Evolutionary conservation across 2,888 invertebrate genomes (phyloP), one percentile per base, ranked within the genome.

Genomic region (Adelognathus sp.): DNA sequence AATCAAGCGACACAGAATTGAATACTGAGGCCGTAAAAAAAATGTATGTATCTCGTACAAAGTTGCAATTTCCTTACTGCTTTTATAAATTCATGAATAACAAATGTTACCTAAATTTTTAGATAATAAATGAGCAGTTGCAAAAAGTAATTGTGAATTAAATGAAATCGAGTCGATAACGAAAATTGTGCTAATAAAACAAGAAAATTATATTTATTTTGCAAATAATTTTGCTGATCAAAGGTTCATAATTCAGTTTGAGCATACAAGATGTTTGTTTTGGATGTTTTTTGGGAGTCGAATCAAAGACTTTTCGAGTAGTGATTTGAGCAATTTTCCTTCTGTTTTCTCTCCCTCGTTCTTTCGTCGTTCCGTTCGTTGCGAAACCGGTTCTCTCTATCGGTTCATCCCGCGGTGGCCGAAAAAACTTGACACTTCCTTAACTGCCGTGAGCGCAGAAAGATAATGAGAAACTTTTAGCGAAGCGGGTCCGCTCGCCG

Each of bases 401-500:
- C 63, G 50, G 46, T 18, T 21, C 14, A 39, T 52, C 18, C n/a
- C n/a, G n/a, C 21, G 33, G 46, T 11, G 7, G 33, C 9, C 9
- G 63, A 79, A 86, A 87, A 83, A 85, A 86, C 79, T 41, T 3
- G 83, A 80, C 80, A 58, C 78, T 83, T 81, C 86, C 84, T 81
- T 87, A 84, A 88, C 46, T 56, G 85, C 76, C 73, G n/a, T n/a
- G 18, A 31, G 50, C 74, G 80, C 79, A n/a, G 66, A 85, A 85
- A 18, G n/a, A 86, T 86, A 86, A 86, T 83, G 81, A 86, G 75
- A 80, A 83, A 86, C 84, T 83, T 84, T 78, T 67, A 67, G 81
- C 81, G 75, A 70, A 72, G 64, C 78, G n/a, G n/a, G 41, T 56
- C 64, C 39, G 39, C 56, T 33, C n/a, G 29, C 16, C 31, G 24